Evolutionary conservation across 2,113 vertebrate genomes (phyloP), one percentile per base, ranked within the genome.

Genomic region (Seriola rivoliana): DNA sequence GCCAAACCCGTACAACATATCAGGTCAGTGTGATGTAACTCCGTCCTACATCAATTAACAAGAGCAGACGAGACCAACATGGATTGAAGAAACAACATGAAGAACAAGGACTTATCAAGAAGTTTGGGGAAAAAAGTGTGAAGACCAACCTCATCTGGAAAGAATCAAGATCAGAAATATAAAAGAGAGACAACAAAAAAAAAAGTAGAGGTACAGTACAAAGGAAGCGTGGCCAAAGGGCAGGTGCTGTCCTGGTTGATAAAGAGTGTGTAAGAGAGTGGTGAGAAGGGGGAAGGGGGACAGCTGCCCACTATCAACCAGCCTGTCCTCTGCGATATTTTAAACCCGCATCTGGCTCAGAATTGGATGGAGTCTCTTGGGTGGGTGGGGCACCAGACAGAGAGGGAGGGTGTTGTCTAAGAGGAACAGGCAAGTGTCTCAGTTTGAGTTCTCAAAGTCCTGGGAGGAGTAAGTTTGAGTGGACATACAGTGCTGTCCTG

Each of bases 301-400:
- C 95, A 95, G 95, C 94, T 94, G 92, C 52, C 85, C 68, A 34
- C 88, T 72, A 80, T 89, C 69, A 64, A 36, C 58, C 75, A 1
- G 85, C 67, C 82, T 87, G 1, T 81, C 74, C 84, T 67, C 71
- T 19, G 84, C 11, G 93, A 93, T 96, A 95, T 96, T 96, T 96
- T 95, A 94, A 95, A 93, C 92, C 80, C 55, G 70, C 83, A 75
- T 87, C 88, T 80, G 82, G 82, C 82, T 84, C 62, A 62, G 89
- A 89, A 86, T 71, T 89, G 90, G 85, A 89, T 14, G 42, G 79
- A 78, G 86, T 48, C 84, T 81, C 79, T 63, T n/a, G 71, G 80
- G 85, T 71, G 86, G 87, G 90, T 55, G 80, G 62, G 72, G 91
- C 81, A 75, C 25, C 59, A 62, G 73, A 64, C 60, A 0, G 75